Evolutionary conservation across 2,113 vertebrate genomes (phyloP).

Genomic region (Cyanoderma ruficeps): DNA sequence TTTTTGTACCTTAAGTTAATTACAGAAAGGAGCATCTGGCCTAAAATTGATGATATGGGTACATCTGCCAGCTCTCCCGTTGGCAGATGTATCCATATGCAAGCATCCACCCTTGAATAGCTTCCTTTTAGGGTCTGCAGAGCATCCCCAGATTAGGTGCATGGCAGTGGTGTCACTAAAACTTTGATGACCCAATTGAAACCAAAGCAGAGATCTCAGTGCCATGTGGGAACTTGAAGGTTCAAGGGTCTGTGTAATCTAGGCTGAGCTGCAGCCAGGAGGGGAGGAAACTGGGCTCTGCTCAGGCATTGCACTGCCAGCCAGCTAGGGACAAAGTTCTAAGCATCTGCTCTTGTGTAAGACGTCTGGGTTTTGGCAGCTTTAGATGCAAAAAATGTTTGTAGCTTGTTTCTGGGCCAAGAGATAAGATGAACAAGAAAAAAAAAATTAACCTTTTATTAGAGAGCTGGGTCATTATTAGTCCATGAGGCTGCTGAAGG

Average conservation of each 20-base stretch:
- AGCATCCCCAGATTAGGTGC: neutral
- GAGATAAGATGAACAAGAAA: constrained; percentile 38
- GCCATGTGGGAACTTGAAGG: neutral
- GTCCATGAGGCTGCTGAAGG: neutral
- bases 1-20: neutral
- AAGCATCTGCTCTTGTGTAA: constrained; percentile 49
- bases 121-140: neutral
- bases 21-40: neutral
- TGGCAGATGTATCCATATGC: neutral
- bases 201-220: neutral
- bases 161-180: neutral
- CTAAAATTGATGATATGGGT: neutral
- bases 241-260: constrained; percentile 16
- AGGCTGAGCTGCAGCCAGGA: neutral
- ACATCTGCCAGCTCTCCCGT: neutral
- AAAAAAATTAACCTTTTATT: constrained; percentile 42
- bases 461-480: neutral
- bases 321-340: constrained; percentile 55
- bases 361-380: neutral
- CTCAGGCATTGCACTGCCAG: neutral
- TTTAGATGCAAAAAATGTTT: neutral
- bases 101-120: neutral
- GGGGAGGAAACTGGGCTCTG: constrained; percentile 22
- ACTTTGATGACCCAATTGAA: neutral
- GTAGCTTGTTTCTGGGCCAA: constrained; percentile 9